Percentiles rank a stretch among this genome's conserved stretches.
Evolutionary conservation across 2,888 invertebrate species (phyloP).

Genomic region (Drosophila longiperda): DNA sequence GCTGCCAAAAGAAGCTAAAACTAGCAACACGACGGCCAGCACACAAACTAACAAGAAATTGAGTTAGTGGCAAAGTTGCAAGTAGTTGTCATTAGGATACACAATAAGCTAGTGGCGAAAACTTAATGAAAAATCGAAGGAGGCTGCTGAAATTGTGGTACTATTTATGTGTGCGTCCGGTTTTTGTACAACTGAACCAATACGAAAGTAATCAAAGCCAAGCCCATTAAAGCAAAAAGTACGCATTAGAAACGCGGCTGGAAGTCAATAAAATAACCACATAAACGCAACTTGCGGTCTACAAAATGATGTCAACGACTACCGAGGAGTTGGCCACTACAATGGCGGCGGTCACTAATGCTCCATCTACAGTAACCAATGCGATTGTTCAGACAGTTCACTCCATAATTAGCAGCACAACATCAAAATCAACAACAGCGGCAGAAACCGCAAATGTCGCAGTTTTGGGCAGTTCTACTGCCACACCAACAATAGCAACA

Average conservation of each 20-base stretch:
- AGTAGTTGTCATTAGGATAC: constrained; percentile 36
- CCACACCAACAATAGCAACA: not conserved
- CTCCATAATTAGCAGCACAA: constrained; percentile 74
- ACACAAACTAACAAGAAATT: constrained; percentile 11
- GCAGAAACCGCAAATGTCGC: constrained; percentile 32
- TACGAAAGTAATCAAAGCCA: constrained; percentile 70
- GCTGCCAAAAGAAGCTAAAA: not conserved
- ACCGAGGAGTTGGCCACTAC: constrained; percentile 22
- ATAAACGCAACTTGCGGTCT: constrained; percentile 72
- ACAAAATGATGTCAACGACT: constrained; percentile 69
- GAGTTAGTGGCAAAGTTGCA: constrained; percentile 19
- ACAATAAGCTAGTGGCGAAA: constrained; percentile 26
- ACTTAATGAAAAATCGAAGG: constrained; percentile 61
- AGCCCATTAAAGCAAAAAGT: constrained; percentile 58
- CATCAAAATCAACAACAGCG: constrained; percentile 41
- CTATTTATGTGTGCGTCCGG: constrained; percentile 24
- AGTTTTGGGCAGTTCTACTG: not conserved
- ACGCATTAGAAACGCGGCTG: constrained; percentile 55
- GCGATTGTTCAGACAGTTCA: constrained; percentile 67
- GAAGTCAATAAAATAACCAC: constrained; percentile 76
- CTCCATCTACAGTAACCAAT: constrained; percentile 40
- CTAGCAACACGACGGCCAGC: not conserved
- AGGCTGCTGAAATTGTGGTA: constrained; percentile 13
- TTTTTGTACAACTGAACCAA: constrained; percentile 52
- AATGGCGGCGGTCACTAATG: constrained; percentile 28